Base-by-base conservation (phyloP, 2,888 invertebrate genomes). In the Drosophila flavopinicola region DNA sequence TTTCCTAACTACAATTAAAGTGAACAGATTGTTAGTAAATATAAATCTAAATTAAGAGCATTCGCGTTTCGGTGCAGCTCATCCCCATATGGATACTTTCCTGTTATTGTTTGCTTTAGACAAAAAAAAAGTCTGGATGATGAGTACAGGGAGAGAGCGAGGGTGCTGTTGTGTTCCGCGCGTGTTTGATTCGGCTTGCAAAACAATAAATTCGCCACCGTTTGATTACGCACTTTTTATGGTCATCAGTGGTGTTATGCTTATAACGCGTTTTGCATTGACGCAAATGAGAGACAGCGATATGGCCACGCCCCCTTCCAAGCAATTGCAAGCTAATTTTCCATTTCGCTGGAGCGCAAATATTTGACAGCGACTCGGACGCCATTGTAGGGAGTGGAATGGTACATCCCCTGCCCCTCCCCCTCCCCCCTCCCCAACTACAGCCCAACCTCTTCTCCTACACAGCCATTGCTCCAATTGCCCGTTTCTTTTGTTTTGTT, bases 171-270 rank as follows among this genome's bases (percentile, higher is more conserved):
- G 41, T 1, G 29, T 13, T 17, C 30, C 59, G 61, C 63, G 54
- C 54, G 71, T 71, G 72, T 71, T 59, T 67, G 58, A 58, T 48
- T 71, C 37, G 29, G 30, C 25, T 52, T 48, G 35, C 13, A 32
- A 49, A 37, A n/a, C n/a, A n/a, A n/a, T n/a, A n/a, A 32, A 49
- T 11, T 51, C 61, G 45, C 38, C 57, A 52, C 42, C 51, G 33
- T 48, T 73, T 76, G 67, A 76, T 61, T 70, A 74, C 76, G 67
- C 66, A 69, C 60, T 76, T 56, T 44, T 70, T 54, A 59, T 70
- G 56, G 61, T 11, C 58, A 54, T 32, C 51, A 37, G 30, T 42
- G 42, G 25, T 49, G 54, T 38, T 70, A 11, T 70, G 66, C 24
- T 45, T 57, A 39, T 53, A 70, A 44, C 71, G 57, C 45, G 54